Conservation (phyloP, 2,113 vertebrate genomes). For the Pelecanus crispus region DNA sequence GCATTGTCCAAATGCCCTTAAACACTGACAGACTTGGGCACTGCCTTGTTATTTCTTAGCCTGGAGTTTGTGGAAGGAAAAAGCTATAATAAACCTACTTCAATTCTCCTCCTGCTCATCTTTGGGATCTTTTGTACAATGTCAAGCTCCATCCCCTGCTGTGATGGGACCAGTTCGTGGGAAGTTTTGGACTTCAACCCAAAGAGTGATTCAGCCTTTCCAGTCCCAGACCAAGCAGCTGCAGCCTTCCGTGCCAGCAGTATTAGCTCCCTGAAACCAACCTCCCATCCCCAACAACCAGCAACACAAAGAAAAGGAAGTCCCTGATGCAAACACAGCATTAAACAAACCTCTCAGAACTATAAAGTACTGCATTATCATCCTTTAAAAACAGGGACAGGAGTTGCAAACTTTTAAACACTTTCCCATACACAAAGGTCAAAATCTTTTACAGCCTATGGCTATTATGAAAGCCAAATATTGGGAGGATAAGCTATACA, state of each 20-base stretch:
- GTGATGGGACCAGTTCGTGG: background rate
- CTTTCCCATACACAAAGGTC: background rate
- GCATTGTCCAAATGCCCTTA: background rate
- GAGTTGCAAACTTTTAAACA: background rate
- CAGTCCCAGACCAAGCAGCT: background rate
- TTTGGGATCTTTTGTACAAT: background rate
- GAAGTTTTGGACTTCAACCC: background rate
- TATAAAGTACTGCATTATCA: background rate
- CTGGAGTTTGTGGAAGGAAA: background rate
- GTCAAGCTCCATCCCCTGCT: background rate
- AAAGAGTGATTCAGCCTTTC: background rate
- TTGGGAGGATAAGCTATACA: background rate
- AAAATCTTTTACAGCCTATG: background rate
- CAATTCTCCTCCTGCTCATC: background rate
- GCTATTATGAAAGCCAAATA: background rate
- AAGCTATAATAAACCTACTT: background rate
- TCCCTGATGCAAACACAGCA: background rate
- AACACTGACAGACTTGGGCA: background rate
- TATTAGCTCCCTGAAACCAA: background rate
- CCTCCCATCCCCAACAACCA: background rate
- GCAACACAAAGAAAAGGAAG: background rate
- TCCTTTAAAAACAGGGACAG: background rate
- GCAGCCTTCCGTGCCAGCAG: background rate
- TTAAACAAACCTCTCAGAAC: background rate
- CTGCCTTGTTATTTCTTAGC: background rate